A percentile compares a stretch with the other conserved stretches of the same genome.
Evolutionary conservation across 2,888 invertebrate species (phyloP).

Genomic region (Julus scandinavius): DNA sequence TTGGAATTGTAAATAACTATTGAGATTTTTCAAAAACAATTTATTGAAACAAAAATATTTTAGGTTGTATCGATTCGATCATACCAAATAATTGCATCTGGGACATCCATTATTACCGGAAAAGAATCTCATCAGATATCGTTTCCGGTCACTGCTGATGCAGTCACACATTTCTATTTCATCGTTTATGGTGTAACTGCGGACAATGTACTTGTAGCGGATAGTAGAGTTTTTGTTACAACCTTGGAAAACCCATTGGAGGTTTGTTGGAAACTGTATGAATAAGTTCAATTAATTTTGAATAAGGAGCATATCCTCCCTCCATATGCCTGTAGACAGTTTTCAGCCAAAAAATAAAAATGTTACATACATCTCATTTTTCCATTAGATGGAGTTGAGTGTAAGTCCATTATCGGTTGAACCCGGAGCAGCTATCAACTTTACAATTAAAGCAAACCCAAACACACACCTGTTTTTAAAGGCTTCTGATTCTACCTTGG

Average conservation of each 20-base stretch:
- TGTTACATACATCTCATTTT: not conserved
- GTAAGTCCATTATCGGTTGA: not conserved
- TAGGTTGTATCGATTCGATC: conserved; percentile 44
- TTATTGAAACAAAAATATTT: not conserved
- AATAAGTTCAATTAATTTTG: too few species aligned
- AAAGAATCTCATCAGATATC: not conserved
- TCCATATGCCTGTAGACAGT: too few species aligned
- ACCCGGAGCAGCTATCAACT: conserved; percentile 7
- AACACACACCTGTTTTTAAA: not conserved
- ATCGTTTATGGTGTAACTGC: conserved; percentile 44
- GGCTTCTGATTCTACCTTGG: not conserved
- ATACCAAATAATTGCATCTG: not conserved
- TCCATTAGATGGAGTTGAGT: not conserved
- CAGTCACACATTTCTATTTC: conserved; percentile 24
- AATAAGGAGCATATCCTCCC: too few species aligned
- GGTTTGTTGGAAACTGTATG: too few species aligned
- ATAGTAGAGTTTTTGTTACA: conserved; percentile 31
- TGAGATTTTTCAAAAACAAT: too few species aligned
- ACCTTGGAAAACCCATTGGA: conserved; percentile 9
- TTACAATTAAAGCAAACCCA: not conserved
- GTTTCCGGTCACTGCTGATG: conserved; percentile 43
- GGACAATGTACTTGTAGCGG: conserved; percentile 16
- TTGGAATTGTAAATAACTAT: too few species aligned
- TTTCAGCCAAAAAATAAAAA: too few species aligned
- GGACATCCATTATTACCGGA: not conserved